Percentiles rank a stretch among this genome's conserved stretches.
These are phyloP conservation scores for Ephialtes manifestator DNA, from an alignment of 2,888 invertebrate species.

Conservation along the genomic window DNA sequence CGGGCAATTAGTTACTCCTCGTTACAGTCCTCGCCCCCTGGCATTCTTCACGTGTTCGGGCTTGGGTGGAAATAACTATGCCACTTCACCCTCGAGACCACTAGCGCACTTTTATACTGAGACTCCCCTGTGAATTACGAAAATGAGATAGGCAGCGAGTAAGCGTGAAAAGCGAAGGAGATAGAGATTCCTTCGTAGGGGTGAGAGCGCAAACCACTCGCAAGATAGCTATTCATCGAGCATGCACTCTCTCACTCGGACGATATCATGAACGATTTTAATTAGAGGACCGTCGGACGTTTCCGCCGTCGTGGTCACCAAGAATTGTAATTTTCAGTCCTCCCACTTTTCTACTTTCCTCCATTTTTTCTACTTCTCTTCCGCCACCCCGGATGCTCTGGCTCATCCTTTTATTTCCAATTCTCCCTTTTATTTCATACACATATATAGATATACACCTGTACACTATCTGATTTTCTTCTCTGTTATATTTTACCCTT, in stretches of 20 bases:
- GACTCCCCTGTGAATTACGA: constrained; percentile 13
- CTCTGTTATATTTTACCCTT: constrained; percentile 1
- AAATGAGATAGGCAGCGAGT: constrained; percentile 19
- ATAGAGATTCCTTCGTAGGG: not conserved
- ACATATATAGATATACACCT: not conserved
- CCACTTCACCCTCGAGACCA: not conserved
- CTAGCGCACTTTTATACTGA: not conserved
- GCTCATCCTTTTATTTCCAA: constrained; percentile 14
- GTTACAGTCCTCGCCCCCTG: constrained; percentile 1
- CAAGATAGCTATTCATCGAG: constrained; percentile 41
- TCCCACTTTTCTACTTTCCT: constrained; percentile 1
- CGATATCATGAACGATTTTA: constrained; percentile 50
- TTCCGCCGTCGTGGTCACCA: constrained; percentile 50
- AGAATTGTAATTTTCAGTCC: constrained; percentile 57
- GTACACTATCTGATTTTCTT: constrained; percentile 29
- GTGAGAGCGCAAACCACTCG: constrained; percentile 2
- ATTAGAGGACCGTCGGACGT: constrained; percentile 54
- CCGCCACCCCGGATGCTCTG: not conserved
- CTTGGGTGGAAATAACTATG: not conserved
- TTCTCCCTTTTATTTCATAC: not conserved
- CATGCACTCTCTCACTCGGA: not conserved
- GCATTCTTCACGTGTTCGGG: not conserved
- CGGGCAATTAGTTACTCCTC: constrained; percentile 53
- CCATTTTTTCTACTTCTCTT: not conserved
- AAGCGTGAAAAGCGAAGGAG: not conserved